Evolutionary conservation across 2,797 vertebrate species (phyloP).

Genomic region (Crocidura indochinensis): DNA sequence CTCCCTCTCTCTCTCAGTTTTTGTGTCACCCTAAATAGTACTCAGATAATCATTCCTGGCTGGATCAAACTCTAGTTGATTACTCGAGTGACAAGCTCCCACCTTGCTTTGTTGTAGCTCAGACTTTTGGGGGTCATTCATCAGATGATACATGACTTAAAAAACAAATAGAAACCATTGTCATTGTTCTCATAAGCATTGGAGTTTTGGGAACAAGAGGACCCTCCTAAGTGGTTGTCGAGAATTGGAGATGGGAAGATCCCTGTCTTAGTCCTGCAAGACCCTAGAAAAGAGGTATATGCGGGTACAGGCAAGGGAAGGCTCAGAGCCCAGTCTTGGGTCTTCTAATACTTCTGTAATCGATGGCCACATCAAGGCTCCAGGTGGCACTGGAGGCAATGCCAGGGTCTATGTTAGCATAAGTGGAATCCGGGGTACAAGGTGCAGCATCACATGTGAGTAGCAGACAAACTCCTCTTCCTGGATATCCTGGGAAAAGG

Average conservation of each 20-base stretch:
- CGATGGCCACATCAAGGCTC: rapidly evolving
- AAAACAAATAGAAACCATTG: too few relatives aligned
- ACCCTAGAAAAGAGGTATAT: neutral
- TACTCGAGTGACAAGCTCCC: too few relatives aligned
- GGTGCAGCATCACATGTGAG: neutral
- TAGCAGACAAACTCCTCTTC: constrained; percentile 41
- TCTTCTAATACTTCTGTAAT: constrained; percentile 68
- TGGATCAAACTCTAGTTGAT: too few relatives aligned
- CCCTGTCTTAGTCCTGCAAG: neutral
- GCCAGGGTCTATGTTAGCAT: neutral
- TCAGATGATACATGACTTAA: too few relatives aligned
- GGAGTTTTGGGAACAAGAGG: too few relatives aligned
- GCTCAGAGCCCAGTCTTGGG: neutral
- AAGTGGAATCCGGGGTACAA: constrained; percentile 45
- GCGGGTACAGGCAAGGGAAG: too few relatives aligned
- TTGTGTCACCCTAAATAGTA: too few relatives aligned
- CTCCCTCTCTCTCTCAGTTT: too few relatives aligned
- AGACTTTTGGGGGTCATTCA: too few relatives aligned
- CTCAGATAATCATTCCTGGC: too few relatives aligned
- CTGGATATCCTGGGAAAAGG: too few relatives aligned
- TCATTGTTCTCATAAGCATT: neutral
- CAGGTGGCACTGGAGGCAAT: rapidly evolving
- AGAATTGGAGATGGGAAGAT: neutral
- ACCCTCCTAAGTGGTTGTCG: neutral
- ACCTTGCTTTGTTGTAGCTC: too few relatives aligned